Evolutionary conservation across 1,140 invertebrate genomes (phyloP), one percentile per base, ranked within the genome.

Genomic region (Camponotus floridanus): DNA sequence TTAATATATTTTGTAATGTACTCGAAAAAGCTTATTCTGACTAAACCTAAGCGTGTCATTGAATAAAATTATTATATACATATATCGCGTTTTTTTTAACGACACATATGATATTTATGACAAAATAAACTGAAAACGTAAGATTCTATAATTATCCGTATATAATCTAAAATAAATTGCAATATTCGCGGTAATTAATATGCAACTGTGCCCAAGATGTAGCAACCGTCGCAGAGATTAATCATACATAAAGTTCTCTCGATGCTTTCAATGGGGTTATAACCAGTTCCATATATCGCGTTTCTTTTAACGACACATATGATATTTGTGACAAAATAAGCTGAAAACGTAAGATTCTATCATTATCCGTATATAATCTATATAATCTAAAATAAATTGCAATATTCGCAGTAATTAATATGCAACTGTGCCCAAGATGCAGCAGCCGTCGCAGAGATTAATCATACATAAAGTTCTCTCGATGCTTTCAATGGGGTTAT

Each of bases 151-250:
- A 11, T 26, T 36, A 45, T 61, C n/a, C n/a, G 18, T 9, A 11
- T 21, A 31, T n/a, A 68, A 31, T 61, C 36, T 61, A 36, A 61
- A 81, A 15, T 81, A 36, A 74, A 48, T 62, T 31, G 55, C 42
- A 74, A 71, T 70, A 74, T 83, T 73, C 61, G 79, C n/a, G 45
- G 31, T 83, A 83, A 83, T 83, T 83, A 83, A 83, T 83, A 83
- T 26, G 68, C 79, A 83, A 74, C 79, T 21, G 36, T n/a, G 31
- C 79, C 33, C 68, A 57, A 83, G 73, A 83, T 61, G 42, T 68
- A 33, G 39, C 79, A 55, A 55, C 55, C 55, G 26, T 45, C 51
- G 67, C 55, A 11, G 55, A 70, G 15, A 83, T 83, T 83, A 83
- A 83, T 83, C 79, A 83, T 42, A 74, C 48, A 83, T 83, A 83